Evolutionary conservation across 2,113 vertebrate genomes (phyloP), one percentile per base, ranked within the genome.

Genomic region (Phoenicopterus ruber): DNA sequence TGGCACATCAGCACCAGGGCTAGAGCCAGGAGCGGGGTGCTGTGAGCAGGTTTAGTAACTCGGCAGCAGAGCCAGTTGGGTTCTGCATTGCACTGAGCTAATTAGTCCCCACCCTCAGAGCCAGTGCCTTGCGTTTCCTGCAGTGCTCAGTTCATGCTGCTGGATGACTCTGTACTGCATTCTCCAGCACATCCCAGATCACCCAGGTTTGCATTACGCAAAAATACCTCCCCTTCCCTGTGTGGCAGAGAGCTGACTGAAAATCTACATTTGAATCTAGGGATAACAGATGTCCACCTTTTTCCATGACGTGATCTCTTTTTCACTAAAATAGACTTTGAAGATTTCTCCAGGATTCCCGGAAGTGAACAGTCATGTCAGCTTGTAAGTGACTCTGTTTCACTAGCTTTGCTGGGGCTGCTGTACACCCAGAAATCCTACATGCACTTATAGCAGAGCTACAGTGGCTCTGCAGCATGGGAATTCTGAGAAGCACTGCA

Each of bases 1-100:
- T 38, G 69, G 78, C 46, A 42, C 93, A 93, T 95, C 89, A 95
- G 96, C 67, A 97, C 91, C 92, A 94, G 96, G 93, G 92, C 93
- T 96, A 91, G 88, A 82, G 91, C 79, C 91, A 74, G 79, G 29
- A 92, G 71, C 0, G 1, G 49, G 86, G 78, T 14, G 78, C 86
- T 58, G 17, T 13, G 8, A 49, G 83, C 57, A 42, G 57, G 62
- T 82, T 86, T 46, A 63, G 79, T 38, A 82, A 67, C 47, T 0
- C 52, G 12, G 66, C 1, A 1, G 82, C 63, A 3, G 62, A 80
- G 91, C 49, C 71, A 74, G 88, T 28, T 5, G 57, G 52, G 89
- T 17, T 80, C 86, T 50, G 71, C 49, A 24, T 63, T n/a, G 76
- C 89, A 55, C 10, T 2, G 9, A 22, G 66, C 7, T 88, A 67